These are phyloP conservation scores for Dexiosoma caninum DNA, from an alignment of 2,888 invertebrate species.

Conservation along the genomic window DNA sequence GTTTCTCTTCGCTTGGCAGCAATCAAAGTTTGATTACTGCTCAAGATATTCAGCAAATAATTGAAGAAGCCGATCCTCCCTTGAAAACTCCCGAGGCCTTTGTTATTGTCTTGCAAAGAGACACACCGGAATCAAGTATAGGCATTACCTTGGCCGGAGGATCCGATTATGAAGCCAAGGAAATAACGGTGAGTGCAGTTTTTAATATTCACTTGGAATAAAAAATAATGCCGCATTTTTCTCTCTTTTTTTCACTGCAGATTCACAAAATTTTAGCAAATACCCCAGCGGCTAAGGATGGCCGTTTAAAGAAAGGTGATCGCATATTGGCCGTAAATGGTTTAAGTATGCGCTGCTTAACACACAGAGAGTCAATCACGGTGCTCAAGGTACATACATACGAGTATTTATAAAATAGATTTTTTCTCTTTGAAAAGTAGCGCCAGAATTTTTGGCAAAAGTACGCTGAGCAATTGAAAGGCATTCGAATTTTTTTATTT, in stretches of 20 bases:
- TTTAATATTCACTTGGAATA: background rate
- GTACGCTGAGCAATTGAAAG: too few relatives aligned
- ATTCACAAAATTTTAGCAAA: constrained; percentile 92
- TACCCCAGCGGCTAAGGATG: constrained; percentile 91
- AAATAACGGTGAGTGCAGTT: constrained; percentile 86
- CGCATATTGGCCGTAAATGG: constrained; percentile 94
- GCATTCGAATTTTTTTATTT: too few relatives aligned
- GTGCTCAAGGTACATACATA: constrained; percentile 85
- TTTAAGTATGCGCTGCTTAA: constrained; percentile 87
- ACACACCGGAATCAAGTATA: constrained; percentile 85
- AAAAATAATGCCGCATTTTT: background rate
- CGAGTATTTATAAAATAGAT: background rate
- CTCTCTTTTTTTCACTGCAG: constrained; percentile 76
- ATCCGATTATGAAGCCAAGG: constrained; percentile 93
- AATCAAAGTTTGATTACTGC: constrained; percentile 78
- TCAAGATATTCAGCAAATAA: constrained; percentile 82
- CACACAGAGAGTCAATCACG: constrained; percentile 91
- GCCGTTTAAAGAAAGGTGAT: constrained; percentile 90
- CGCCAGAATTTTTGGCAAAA: too few relatives aligned
- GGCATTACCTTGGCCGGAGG: constrained; percentile 94
- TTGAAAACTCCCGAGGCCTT: constrained; percentile 81
- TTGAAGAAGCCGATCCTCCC: constrained; percentile 84
- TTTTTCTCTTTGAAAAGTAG: too few relatives aligned
- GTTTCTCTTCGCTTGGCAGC: constrained; percentile 78
- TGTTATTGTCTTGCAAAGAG: constrained; percentile 83